Percentiles rank a stretch among this genome's conserved stretches.
Evolutionary conservation across 1,140 invertebrate genomes (phyloP).

Genomic region (Ylistrum balloti): DNA sequence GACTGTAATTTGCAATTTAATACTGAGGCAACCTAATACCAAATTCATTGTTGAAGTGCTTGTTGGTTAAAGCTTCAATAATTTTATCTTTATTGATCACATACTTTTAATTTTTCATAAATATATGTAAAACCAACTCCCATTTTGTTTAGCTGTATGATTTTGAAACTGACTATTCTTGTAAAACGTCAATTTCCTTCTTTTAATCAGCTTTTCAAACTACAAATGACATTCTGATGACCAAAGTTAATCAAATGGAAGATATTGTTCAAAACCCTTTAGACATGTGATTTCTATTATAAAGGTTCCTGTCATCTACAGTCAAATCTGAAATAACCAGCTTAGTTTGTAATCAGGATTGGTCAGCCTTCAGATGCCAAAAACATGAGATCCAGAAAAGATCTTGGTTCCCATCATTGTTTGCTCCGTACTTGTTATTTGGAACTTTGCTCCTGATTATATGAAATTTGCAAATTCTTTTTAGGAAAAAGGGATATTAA

Average conservation of each 20-base stretch:
- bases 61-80: background rate
- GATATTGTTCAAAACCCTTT: background rate
- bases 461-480: too few relatives aligned
- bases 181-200: constrained; percentile 1
- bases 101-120: background rate
- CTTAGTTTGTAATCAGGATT: too few relatives aligned
- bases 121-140: background rate
- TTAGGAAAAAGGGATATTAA: too few relatives aligned
- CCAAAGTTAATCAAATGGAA: background rate
- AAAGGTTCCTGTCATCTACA: background rate
- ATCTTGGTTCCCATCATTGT: too few relatives aligned
- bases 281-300: background rate
- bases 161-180: background rate
- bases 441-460: too few relatives aligned
- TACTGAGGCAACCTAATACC: too few relatives aligned
- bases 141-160: background rate
- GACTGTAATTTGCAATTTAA: too few relatives aligned
- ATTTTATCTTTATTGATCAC: background rate
- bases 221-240: background rate
- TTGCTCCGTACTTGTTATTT: too few relatives aligned
- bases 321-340: too few relatives aligned
- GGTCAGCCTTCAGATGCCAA: too few relatives aligned
- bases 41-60: background rate
- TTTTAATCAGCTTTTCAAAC: constrained; percentile 10
- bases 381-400: too few relatives aligned